These are phyloP conservation scores for Incurvaria masculella DNA, from an alignment of 2,888 invertebrate genomes.

Conservation along the genomic window DNA sequence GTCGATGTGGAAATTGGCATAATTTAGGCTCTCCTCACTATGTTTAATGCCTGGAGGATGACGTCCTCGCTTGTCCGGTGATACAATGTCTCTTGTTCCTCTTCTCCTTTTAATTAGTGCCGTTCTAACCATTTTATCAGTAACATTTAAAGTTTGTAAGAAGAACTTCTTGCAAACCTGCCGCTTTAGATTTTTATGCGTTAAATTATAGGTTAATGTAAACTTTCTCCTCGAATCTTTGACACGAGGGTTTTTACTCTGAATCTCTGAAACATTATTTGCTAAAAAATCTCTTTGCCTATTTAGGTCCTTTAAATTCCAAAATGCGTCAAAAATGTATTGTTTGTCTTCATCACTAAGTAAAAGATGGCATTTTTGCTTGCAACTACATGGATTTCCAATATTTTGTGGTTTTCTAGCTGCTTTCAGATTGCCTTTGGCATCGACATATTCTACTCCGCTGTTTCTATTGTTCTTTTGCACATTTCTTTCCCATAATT, in stretches of 20 bases:
- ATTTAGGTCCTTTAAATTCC: not conserved
- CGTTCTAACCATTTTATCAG: not conserved
- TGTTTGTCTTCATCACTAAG: not conserved
- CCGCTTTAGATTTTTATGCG: not conserved
- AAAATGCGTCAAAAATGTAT: not conserved
- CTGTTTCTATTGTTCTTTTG: not conserved
- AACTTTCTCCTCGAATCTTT: not conserved
- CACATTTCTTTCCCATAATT: not conserved
- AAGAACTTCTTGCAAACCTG: not conserved
- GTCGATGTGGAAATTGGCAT: not conserved
- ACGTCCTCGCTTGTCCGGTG: not conserved
- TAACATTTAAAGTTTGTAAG: not conserved
- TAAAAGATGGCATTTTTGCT: not conserved
- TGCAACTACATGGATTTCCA: not conserved
- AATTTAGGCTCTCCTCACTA: not conserved
- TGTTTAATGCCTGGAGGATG: not conserved
- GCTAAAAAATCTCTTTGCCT: not conserved
- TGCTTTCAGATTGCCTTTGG: not conserved
- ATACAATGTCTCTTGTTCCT: not conserved
- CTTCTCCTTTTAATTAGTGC: not conserved
- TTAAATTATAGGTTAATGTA: not conserved
- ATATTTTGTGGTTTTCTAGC: not conserved
- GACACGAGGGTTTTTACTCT: not conserved
- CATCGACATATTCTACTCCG: not conserved
- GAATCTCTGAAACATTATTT: not conserved